A percentile compares a stretch with the other conserved stretches of the same genome.
These are phyloP conservation scores for Regulus satrapa DNA, from an alignment of 2,113 vertebrate genomes.

Conservation along the genomic window DNA sequence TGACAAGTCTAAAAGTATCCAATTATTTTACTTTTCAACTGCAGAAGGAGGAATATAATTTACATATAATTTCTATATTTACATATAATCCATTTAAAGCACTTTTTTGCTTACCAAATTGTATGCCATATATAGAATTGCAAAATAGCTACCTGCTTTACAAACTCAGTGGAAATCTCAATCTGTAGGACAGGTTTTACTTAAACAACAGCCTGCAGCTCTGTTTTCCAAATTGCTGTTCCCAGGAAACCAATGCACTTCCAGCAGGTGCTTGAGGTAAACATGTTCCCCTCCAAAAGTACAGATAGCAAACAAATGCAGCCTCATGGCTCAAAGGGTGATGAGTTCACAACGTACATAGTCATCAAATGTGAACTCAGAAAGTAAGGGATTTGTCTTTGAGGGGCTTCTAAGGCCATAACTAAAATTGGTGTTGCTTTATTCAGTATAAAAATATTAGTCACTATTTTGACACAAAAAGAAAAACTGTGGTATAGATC, in stretches of 20 bases:
- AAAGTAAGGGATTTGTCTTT: not conserved
- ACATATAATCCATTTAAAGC: not conserved
- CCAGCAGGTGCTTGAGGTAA: not conserved
- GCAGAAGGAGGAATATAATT: not conserved
- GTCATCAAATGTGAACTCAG: not conserved
- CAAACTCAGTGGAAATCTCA: not conserved
- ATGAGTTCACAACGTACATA: not conserved
- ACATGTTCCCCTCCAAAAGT: not conserved
- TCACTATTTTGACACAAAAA: not conserved
- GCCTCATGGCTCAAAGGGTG: not conserved
- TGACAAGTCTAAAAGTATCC: not conserved
- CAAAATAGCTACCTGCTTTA: not conserved
- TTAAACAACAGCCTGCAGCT: not conserved
- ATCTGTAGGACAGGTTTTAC: not conserved
- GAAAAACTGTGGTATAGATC: not conserved
- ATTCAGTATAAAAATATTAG: not conserved
- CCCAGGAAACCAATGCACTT: not conserved
- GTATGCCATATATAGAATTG: not conserved
- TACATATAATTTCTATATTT: not conserved
- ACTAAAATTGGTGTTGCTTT: not conserved
- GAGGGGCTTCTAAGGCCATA: not conserved
- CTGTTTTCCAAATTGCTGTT: not conserved
- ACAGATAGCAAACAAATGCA: not conserved
- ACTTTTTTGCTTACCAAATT: slow-evolving; percentile 30
- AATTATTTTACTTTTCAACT: not conserved